A percentile compares a stretch with the other conserved stretches of the same genome.
phyloP scores from a whole-genome alignment of 2,113 vertebrate genomes.

The Solenodon paradoxus region DNA sequence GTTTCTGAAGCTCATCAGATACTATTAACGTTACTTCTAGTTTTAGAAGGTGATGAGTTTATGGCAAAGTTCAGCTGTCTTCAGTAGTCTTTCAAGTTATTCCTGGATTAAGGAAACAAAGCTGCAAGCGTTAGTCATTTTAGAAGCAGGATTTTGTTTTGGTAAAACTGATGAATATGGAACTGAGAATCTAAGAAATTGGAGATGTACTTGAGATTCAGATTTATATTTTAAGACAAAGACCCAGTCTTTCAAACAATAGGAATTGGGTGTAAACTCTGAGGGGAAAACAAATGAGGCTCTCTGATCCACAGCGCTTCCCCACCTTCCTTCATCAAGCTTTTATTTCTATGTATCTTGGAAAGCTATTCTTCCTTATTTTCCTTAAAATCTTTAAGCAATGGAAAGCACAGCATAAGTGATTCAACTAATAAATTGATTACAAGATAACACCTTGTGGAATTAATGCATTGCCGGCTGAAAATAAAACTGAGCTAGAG shows the following conservation, averaged over 20 bases:
- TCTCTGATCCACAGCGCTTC: neutral
- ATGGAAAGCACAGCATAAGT: neutral
- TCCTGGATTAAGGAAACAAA: neutral
- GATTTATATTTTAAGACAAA: conserved; percentile 12
- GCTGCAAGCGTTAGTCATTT: neutral
- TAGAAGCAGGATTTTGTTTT: conserved; percentile 17
- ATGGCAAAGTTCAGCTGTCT: neutral
- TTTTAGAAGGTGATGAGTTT: neutral
- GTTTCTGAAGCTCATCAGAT: neutral
- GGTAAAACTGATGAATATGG: neutral
- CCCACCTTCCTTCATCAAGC: neutral
- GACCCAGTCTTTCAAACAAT: neutral
- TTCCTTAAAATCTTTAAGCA: neutral
- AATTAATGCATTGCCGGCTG: neutral
- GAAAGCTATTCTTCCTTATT: neutral
- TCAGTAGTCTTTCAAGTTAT: neutral
- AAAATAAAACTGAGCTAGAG: neutral
- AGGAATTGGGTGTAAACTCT: neutral
- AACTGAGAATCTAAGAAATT: neutral
- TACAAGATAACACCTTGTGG: neutral
- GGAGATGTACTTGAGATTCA: neutral
- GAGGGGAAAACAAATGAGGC: neutral
- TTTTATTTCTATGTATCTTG: neutral
- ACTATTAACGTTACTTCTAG: neutral
- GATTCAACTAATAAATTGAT: neutral